These are phyloP conservation scores for Rhynchopsitta pachyrhyncha DNA, from an alignment of 2,113 vertebrate genomes.

Conservation along the genomic window DNA sequence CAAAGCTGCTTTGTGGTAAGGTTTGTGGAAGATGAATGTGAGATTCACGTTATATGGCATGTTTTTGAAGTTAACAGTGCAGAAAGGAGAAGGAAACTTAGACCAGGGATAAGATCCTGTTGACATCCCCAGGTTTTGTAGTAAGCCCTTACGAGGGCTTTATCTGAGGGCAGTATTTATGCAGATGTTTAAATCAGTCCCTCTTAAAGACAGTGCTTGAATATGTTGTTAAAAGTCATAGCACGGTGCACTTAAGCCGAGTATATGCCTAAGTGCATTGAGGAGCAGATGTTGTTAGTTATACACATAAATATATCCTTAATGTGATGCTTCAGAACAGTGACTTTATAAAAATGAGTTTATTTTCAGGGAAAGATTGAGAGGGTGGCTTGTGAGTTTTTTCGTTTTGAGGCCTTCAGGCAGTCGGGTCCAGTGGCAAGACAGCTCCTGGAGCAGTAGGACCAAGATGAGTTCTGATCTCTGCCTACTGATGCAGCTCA, in stretches of 20 bases:
- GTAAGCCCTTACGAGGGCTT: not conserved
- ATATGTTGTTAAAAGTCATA: not conserved
- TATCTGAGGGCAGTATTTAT: not conserved
- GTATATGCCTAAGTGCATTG: not conserved
- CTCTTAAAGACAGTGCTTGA: not conserved
- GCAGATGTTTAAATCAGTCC: not conserved
- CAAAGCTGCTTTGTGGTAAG: not conserved
- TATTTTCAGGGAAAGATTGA: not conserved
- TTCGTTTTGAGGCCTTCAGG: not conserved
- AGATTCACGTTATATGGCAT: not conserved
- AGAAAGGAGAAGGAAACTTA: not conserved
- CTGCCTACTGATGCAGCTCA: not conserved
- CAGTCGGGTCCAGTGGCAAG: not conserved
- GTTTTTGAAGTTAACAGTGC: not conserved
- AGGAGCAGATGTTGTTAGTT: not conserved
- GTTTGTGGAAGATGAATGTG: not conserved
- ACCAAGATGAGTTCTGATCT: not conserved
- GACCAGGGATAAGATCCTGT: not conserved
- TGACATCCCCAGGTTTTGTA: not conserved
- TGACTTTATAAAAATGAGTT: not conserved
- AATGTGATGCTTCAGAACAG: not conserved
- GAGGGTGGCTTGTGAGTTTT: not conserved
- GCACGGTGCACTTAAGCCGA: not conserved
- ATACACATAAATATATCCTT: not conserved
- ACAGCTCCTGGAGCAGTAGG: not conserved